phyloP scores from a whole-genome alignment of 1,140 invertebrate genomes.

The Leptopilina clavipes region DNA sequence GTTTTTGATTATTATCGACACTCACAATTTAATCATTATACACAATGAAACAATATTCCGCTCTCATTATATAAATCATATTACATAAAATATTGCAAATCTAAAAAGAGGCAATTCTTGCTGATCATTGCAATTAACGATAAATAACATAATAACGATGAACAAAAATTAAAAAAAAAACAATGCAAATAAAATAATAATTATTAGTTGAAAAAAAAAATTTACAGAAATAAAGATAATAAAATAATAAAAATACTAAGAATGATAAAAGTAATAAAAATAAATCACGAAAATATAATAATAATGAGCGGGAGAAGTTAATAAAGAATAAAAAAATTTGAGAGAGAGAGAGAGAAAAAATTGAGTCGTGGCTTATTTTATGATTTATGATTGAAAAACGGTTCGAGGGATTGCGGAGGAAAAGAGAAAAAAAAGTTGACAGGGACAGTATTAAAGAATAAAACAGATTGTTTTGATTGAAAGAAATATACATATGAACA shows the following conservation, averaged over 20 bases:
- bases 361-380: not conserved
- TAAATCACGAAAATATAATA: not conserved
- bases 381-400: conserved; percentile 17
- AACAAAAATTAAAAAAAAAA: too few relatives aligned
- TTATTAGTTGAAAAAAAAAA: too few relatives aligned
- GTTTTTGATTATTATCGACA: not conserved
- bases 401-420: not conserved
- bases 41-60: not conserved
- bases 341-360: not conserved
- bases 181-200: too few relatives aligned
- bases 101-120: too few relatives aligned
- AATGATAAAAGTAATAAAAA: not conserved
- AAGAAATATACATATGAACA: not conserved
- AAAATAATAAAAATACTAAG: not conserved
- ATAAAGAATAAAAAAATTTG: conserved; percentile 3
- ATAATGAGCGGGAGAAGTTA: conserved; percentile 1
- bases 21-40: not conserved
- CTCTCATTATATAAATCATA: too few relatives aligned
- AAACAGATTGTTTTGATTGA: conserved; percentile 16
- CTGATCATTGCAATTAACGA: too few relatives aligned
- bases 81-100: too few relatives aligned
- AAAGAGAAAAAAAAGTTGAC: conserved; percentile 6
- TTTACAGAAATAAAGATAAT: not conserved
- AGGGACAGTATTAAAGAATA: not conserved
- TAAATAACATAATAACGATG: too few relatives aligned